Conservation (phyloP, 2,888 invertebrate genomes). For the Slavum lentiscoides region DNA sequence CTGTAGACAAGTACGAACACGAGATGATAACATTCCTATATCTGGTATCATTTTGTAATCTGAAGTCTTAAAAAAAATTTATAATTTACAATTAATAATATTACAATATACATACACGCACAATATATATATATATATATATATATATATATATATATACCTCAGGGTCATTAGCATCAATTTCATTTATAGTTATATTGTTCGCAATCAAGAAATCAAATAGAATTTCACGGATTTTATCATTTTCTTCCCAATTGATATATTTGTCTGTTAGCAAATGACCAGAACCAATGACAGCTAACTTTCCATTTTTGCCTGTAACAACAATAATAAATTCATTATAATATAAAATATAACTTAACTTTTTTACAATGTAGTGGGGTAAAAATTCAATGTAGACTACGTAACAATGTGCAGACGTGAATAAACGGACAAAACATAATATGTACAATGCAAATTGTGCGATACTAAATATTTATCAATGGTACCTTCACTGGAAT, state of each 20-base stretch:
- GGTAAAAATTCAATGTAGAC: not conserved
- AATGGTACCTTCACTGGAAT: constrained; percentile 48
- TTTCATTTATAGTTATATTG: constrained; percentile 72
- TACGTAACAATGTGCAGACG: constrained; percentile 17
- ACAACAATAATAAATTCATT: not conserved
- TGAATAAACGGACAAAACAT: not conserved
- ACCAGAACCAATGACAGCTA: constrained; percentile 89
- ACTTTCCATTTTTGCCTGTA: constrained; percentile 65
- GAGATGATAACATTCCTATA: constrained; percentile 75
- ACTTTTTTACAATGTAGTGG: not conserved
- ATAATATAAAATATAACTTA: not conserved
- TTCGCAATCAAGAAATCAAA: constrained; percentile 76
- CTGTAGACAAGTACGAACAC: constrained; percentile 77
- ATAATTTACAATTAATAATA: not conserved
- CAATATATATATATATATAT: not conserved
- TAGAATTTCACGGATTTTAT: constrained; percentile 79
- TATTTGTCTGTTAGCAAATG: constrained; percentile 92
- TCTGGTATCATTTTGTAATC: constrained; percentile 93
- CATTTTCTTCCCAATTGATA: constrained; percentile 91
- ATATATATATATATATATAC: constrained; percentile 62
- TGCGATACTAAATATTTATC: not conserved
- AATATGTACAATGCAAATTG: constrained; percentile 24
- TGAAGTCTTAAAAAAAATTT: constrained; percentile 67
- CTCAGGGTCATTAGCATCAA: constrained; percentile 93
- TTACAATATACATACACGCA: not conserved